These are phyloP conservation scores for Hyles lineata DNA, from an alignment of 2,888 invertebrate genomes.

Conservation along the genomic window DNA sequence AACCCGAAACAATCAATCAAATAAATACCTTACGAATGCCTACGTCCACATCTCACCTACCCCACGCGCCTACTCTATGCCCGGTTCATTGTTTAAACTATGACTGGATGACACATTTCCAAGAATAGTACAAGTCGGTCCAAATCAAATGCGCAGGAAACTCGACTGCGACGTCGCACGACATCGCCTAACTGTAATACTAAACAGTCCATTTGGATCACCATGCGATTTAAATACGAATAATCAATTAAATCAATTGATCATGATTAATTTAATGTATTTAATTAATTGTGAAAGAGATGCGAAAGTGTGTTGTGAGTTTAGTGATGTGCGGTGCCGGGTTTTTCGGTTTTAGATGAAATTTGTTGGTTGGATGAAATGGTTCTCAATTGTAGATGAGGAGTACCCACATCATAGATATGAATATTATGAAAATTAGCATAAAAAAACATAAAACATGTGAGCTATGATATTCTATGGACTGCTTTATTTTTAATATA, in stretches of 20 bases:
- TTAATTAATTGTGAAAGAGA: constrained; percentile 29
- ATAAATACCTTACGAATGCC: not conserved
- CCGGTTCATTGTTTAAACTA: constrained; percentile 75
- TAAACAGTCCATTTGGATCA: constrained; percentile 71
- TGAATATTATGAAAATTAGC: no score
- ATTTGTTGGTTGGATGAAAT: no score
- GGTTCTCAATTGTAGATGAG: no score
- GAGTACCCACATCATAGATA: no score
- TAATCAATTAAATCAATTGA: constrained; percentile 49
- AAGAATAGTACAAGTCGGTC: constrained; percentile 76
- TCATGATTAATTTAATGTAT: constrained; percentile 27
- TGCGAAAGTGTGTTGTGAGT: constrained; percentile 13
- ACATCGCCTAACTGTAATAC: constrained; percentile 59
- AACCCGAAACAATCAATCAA: no score
- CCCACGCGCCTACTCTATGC: constrained; percentile 50
- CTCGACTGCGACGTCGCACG: constrained; percentile 47
- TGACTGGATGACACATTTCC: constrained; percentile 77
- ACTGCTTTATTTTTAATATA: no score
- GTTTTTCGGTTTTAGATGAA: not conserved
- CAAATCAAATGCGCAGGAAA: constrained; percentile 80
- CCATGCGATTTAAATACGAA: constrained; percentile 48
- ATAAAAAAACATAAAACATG: no score
- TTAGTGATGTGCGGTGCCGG: constrained; percentile 5
- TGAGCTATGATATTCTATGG: no score
- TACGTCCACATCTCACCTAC: not conserved